A percentile compares a stretch with the other conserved stretches of the same genome.
Conservation (phyloP, 2,888 invertebrate species). For the Galerucella nymphaeae region DNA sequence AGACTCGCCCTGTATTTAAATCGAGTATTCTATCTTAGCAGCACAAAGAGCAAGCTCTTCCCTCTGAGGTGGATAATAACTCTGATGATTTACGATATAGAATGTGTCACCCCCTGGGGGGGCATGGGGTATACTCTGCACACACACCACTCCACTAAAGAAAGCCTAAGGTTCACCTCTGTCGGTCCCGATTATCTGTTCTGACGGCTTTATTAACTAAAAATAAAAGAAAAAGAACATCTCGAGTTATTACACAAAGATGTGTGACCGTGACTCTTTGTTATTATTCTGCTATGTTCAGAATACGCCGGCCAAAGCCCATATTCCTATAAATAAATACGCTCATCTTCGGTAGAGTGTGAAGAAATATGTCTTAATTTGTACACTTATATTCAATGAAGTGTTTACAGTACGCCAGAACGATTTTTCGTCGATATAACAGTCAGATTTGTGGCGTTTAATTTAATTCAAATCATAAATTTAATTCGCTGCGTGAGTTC, state of each 20-base stretch:
- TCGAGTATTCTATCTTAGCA: neutral
- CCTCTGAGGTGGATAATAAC: constrained; percentile 38
- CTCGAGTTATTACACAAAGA: constrained; percentile 39
- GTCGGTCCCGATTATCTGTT: constrained; percentile 41
- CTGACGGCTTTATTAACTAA: constrained; percentile 44
- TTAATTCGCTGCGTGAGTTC: constrained; percentile 33
- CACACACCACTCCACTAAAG: constrained; percentile 24
- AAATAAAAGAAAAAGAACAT: constrained; percentile 25
- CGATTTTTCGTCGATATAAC: neutral
- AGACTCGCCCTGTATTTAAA: neutral
- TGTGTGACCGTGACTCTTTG: constrained; percentile 40
- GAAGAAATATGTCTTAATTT: neutral
- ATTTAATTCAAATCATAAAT: constrained; percentile 46
- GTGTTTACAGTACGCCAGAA: too few species aligned
- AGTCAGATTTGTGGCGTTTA: constrained; percentile 5
- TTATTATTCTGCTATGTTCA: constrained; percentile 21
- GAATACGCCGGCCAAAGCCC: constrained; percentile 23
- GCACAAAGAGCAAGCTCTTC: constrained; percentile 26
- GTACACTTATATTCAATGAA: neutral
- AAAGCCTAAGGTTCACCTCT: constrained; percentile 13
- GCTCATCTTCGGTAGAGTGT: neutral
- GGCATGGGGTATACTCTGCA: constrained; percentile 22
- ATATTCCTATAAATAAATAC: constrained; percentile 32
- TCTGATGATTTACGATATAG: constrained; percentile 38
- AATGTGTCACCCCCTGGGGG: constrained; percentile 40